Evolutionary conservation across 2,113 vertebrate genomes (phyloP).

Genomic region (Leptosomus discolor): DNA sequence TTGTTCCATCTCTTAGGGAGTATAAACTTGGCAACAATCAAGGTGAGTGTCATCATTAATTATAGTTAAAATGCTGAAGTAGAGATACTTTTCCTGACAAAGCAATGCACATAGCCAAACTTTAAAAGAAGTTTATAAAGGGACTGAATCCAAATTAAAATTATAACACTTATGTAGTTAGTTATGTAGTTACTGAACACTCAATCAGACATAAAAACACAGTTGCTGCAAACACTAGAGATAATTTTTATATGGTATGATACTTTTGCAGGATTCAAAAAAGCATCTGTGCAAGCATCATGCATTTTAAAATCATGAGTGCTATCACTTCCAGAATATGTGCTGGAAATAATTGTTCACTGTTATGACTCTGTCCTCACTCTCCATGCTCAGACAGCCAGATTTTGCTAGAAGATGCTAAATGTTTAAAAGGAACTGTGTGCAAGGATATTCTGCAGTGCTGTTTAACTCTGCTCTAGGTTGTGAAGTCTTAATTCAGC

Average conservation of each 20-base stretch:
- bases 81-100: neutral
- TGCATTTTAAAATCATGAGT: neutral
- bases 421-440: neutral
- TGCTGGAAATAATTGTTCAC: neutral
- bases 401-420: neutral
- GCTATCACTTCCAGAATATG: neutral
- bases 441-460: neutral
- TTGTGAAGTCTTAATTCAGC: neutral
- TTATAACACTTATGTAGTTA: neutral
- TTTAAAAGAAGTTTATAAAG: slow-evolving; percentile 19
- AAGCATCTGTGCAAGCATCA: neutral
- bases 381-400: neutral
- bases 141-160: neutral
- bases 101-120: neutral
- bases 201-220: slow-evolving; percentile 5
- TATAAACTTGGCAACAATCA: slow-evolving; percentile 16
- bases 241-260: neutral
- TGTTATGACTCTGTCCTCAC: neutral
- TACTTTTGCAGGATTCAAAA: neutral
- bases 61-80: slow-evolving; percentile 20
- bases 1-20: slow-evolving; percentile 5
- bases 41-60: slow-evolving; percentile 22
- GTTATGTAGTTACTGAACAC: neutral
- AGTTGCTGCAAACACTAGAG: neutral
- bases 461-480: neutral